Evolutionary conservation across 1,140 invertebrate genomes (phyloP), one percentile per base, ranked within the genome.

Genomic region (Musca vetustissima): DNA sequence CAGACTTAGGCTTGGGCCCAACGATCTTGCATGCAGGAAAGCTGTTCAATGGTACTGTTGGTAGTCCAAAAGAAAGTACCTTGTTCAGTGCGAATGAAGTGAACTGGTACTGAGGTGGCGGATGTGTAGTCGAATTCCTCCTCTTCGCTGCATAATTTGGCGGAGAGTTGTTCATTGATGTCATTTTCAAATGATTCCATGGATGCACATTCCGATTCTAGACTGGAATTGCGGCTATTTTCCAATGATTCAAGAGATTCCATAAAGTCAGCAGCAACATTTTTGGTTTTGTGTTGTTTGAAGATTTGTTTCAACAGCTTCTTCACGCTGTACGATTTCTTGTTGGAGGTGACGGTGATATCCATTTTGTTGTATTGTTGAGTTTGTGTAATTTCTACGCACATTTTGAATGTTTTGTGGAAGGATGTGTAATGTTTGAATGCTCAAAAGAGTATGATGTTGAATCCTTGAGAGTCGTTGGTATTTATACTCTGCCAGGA

Each of bases 1-100:
- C 28, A 28, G n/a, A 28, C 28, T 68, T 79, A 81, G 57, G 79
- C 85, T 80, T 86, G 85, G 14, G 84, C 85, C 85, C 85, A 86
- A 71, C 85, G 78, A 76, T 85, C 84, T 69, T 78, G 73, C 64
- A 73, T 76, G 22, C 80, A 73, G 50, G 78, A 81, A 78, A 85
- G 72, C 77, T 75, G 75, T 76, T 78, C 79, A 68, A 80, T 59
- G 59, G 76, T 74, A 65, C 73, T 76, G 72, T 82, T 75, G 22
- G 87, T 86, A 17, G 85, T 86, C 85, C 85, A 86, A 79, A 86
- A 86, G 79, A 86, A 86, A 53, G 85, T 86, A 21, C 85, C 85
- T 25, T 84, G 84, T 66, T 85, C 84, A 15, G 85, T 86, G 76
- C 83, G 83, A 55, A 85, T 83, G 73, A 86, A 86, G 75, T 86